Evolutionary conservation across 2,113 vertebrate genomes (phyloP).

Genomic region (Silurus glanis): DNA sequence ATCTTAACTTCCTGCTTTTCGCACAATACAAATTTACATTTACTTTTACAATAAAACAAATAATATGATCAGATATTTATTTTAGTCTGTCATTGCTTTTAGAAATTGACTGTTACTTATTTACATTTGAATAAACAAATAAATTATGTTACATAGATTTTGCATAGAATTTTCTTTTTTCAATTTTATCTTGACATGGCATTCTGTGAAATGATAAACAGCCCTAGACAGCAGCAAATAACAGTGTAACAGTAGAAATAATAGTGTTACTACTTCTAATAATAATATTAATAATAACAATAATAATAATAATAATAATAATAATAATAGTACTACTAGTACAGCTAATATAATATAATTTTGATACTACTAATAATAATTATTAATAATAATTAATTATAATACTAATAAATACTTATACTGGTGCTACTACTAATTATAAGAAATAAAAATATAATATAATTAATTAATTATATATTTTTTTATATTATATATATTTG

Average conservation of each 20-base stretch:
- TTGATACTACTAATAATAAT: background rate
- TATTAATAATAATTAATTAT: background rate
- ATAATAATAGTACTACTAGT: background rate
- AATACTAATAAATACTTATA: too few relatives aligned
- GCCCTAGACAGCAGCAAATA: background rate
- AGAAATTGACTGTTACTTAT: background rate
- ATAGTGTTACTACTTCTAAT: background rate
- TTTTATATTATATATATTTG: too few relatives aligned
- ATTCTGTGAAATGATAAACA: background rate
- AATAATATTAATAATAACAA: background rate
- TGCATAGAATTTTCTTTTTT: too few relatives aligned
- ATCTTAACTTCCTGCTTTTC: background rate
- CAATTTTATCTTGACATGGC: background rate
- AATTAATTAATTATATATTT: too few relatives aligned
- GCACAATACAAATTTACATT: background rate
- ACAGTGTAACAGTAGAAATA: background rate
- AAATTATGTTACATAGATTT: background rate
- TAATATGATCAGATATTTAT: background rate
- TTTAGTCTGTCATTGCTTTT: background rate
- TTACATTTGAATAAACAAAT: background rate
- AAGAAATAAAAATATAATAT: too few relatives aligned
- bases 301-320: background rate
- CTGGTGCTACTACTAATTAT: too few relatives aligned
- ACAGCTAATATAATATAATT: too few relatives aligned
- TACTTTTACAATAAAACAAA: background rate